Conservation (phyloP, 2,113 vertebrate genomes). For the Pseudorhombus dupliciocellatus region DNA sequence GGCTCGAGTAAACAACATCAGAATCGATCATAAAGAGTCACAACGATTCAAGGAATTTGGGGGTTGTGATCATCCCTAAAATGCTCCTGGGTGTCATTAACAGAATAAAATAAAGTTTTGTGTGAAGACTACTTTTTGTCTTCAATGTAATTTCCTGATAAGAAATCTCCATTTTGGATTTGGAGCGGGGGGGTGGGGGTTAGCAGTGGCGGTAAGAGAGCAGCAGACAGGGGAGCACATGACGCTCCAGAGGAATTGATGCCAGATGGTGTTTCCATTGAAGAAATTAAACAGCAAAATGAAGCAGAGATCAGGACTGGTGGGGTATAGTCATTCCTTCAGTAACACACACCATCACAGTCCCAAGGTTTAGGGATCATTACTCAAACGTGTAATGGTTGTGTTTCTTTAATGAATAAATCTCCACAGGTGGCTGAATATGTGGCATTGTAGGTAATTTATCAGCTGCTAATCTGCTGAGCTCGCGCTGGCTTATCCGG, state of each 20-base stretch:
- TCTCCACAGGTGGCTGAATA: conserved; percentile 35
- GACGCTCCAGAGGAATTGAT: conserved; percentile 40
- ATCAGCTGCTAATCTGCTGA: conserved; percentile 48
- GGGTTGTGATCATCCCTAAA: neutral
- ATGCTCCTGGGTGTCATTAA: neutral
- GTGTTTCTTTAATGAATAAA: conserved; percentile 18
- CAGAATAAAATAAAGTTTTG: neutral
- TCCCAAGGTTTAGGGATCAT: conserved; percentile 22
- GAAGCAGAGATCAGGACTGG: conserved; percentile 45
- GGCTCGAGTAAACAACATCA: too few relatives aligned
- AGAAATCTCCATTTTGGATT: conserved; percentile 19
- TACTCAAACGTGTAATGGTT: conserved; percentile 14
- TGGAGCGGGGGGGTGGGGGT: neutral
- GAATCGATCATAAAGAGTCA: neutral
- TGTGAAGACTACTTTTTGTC: neutral
- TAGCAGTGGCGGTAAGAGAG: conserved; percentile 14
- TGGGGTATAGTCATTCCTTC: conserved; percentile 20
- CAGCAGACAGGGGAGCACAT: conserved; percentile 11
- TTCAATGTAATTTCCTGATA: conserved; percentile 14
- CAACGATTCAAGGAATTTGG: neutral
- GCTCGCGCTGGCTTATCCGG: conserved; percentile 26
- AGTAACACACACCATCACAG: neutral
- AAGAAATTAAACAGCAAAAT: conserved; percentile 65
- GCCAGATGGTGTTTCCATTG: conserved; percentile 72
- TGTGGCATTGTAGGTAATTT: conserved; percentile 32